These are phyloP conservation scores for Lagopus muta DNA, from an alignment of 2,113 vertebrate species.

Conservation along the genomic window DNA sequence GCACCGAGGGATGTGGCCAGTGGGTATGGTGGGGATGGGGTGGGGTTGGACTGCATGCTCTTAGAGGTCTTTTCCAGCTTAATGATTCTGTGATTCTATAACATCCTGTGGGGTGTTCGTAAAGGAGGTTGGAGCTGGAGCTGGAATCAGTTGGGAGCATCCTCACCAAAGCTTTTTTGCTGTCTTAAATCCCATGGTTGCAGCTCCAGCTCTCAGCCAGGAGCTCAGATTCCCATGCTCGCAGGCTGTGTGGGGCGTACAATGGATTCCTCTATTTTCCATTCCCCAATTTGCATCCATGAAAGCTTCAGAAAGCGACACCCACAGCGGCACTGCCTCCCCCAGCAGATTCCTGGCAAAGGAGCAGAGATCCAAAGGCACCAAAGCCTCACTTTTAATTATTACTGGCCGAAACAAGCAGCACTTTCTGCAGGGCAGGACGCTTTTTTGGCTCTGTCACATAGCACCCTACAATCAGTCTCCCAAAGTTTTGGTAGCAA, in stretches of 20 bases:
- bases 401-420: rapidly evolving
- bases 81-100: too few relatives aligned
- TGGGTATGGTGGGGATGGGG: too few relatives aligned
- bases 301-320: not conserved
- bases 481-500: not conserved
- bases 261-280: not conserved
- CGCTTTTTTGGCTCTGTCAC: rapidly evolving
- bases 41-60: too few relatives aligned
- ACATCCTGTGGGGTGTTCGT: rapidly evolving
- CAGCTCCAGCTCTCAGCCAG: rapidly evolving
- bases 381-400: not conserved
- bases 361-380: not conserved
- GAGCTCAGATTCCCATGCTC: not conserved
- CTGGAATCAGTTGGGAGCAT: not conserved
- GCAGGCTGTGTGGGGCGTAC: not conserved
- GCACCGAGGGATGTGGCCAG: too few relatives aligned
- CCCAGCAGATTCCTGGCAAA: not conserved
- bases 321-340: rapidly evolving
- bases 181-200: not conserved
- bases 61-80: too few relatives aligned
- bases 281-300: not conserved
- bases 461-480: not conserved
- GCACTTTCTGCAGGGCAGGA: not conserved
- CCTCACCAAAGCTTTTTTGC: not conserved
- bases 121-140: rapidly evolving